phyloP scores from a whole-genome alignment of 1,140 invertebrate species.

The Orius insidiosus region DNA sequence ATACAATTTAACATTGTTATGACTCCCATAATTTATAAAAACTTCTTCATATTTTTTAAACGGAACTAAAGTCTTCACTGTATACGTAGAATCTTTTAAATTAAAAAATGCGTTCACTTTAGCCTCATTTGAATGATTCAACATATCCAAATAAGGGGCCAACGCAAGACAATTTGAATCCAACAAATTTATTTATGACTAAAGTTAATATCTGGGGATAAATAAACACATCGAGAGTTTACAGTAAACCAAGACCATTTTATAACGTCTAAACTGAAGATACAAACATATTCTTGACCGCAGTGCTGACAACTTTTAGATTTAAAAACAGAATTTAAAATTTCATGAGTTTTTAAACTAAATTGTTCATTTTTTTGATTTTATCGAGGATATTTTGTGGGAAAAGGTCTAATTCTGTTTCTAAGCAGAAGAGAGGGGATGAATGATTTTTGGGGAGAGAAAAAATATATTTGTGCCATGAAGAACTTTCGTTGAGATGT shows the following conservation, averaged over 20 bases:
- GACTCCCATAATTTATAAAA: constrained; percentile 23
- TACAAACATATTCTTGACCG: constrained; percentile 12
- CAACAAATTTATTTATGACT: constrained; percentile 16
- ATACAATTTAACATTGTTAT: constrained; percentile 21
- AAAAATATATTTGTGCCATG: constrained; percentile 27
- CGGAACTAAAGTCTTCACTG: constrained; percentile 18
- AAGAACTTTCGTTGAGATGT: constrained; percentile 19
- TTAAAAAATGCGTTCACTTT: constrained; percentile 19
- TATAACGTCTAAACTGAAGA: constrained; percentile 21
- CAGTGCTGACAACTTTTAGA: constrained; percentile 20
- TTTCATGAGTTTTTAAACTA: constrained; percentile 16
- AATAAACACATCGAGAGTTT: constrained; percentile 37
- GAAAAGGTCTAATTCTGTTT: constrained; percentile 16
- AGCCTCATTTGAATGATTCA: constrained; percentile 34
- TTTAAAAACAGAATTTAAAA: constrained; percentile 7
- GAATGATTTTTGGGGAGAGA: constrained; percentile 27
- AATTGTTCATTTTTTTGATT: constrained; percentile 17
- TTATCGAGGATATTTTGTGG: constrained; percentile 18
- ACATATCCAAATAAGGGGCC: constrained; percentile 42
- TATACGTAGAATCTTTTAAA: constrained; percentile 17
- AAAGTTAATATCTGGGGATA: constrained; percentile 17
- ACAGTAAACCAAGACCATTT: constrained; percentile 36
- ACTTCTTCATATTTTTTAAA: constrained; percentile 21
- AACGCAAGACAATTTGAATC: constrained; percentile 31
- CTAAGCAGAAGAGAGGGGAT: constrained; percentile 22